Conservation (phyloP, 2,797 vertebrate genomes). For the Halcyon leucocephala region DNA sequence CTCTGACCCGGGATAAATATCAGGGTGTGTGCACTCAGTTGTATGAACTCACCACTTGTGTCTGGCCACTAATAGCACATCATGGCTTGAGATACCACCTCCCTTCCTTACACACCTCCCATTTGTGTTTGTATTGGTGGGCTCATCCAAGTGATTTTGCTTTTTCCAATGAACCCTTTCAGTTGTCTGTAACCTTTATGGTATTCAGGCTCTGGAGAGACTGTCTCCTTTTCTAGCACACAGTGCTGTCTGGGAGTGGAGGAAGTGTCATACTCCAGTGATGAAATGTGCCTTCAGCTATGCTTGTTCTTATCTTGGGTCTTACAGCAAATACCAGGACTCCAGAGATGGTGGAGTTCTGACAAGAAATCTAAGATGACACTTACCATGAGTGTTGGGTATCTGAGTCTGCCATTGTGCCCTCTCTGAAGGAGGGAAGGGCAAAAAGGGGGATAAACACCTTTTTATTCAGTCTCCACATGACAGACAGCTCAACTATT, state of each 20-base stretch:
- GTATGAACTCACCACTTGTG: not conserved
- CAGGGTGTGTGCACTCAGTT: not conserved
- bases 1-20: not conserved
- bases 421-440: not conserved
- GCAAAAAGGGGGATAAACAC: not conserved
- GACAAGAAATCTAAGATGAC: not conserved
- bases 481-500: not conserved
- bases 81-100: not conserved
- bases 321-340: slow-evolving; percentile 14
- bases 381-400: not conserved
- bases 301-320: not conserved
- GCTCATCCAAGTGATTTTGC: not conserved
- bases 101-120: not conserved
- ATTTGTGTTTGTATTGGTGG: not conserved
- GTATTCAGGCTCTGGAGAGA: not conserved
- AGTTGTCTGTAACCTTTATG: not conserved
- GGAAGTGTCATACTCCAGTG: not conserved
- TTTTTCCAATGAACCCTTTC: not conserved
- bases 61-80: not conserved
- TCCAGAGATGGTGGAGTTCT: not conserved
- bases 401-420: not conserved
- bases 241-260: not conserved
- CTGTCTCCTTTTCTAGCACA: not conserved
- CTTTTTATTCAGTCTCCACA: not conserved
- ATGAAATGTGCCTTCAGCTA: not conserved